Conservation (phyloP, 2,888 invertebrate genomes). For the Eupsilia transversa region DNA sequence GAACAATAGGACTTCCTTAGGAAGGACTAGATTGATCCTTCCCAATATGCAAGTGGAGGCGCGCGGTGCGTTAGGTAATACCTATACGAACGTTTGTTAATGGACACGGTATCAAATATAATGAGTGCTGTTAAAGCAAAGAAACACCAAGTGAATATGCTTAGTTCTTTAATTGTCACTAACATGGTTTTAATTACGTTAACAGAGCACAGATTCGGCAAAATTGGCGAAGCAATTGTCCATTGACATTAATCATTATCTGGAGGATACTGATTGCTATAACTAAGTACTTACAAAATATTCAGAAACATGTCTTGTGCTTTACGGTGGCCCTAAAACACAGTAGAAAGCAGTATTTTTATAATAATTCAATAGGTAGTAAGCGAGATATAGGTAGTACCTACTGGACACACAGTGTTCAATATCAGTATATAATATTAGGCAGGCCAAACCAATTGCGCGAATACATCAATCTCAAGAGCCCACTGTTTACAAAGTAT, state of each 20-base stretch:
- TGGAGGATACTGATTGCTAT: neutral
- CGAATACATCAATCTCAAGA: slow-evolving; percentile 41
- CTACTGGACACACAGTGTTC: neutral
- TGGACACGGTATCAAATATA: neutral
- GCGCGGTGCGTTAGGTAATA: too few relatives aligned
- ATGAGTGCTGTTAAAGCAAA: neutral
- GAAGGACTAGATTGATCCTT: neutral
- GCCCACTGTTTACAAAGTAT: slow-evolving; percentile 52
- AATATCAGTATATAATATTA: slow-evolving; percentile 14
- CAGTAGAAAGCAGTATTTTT: neutral
- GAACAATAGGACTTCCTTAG: slow-evolving; percentile 32
- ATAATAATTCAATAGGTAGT: too few relatives aligned
- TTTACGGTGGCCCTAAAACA: neutral
- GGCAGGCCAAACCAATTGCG: slow-evolving; percentile 32
- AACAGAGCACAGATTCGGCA: too few relatives aligned
- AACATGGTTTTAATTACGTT: neutral
- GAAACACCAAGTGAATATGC: neutral
- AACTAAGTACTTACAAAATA: neutral
- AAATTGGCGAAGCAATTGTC: neutral
- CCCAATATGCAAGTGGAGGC: neutral
- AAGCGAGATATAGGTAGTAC: neutral
- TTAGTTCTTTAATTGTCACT: neutral
- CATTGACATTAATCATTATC: neutral
- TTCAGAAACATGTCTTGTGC: neutral
- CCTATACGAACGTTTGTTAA: neutral